Conservation (phyloP, 2,888 invertebrate species). For the Sympetrum striolatum region DNA sequence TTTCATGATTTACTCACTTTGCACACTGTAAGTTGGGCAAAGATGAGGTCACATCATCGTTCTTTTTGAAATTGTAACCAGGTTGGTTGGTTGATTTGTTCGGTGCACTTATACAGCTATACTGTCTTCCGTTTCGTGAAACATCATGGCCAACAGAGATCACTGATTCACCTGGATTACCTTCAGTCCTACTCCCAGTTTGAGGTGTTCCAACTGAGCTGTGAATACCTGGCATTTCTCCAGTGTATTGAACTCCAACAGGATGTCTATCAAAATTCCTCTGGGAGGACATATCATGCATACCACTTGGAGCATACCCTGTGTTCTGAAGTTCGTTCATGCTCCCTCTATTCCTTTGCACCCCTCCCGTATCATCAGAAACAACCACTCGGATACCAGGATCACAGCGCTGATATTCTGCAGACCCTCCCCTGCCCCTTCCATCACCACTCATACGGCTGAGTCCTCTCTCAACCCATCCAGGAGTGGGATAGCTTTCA, state of each 20-base stretch:
- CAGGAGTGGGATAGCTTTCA: slow-evolving; percentile 60
- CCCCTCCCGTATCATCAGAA: neutral
- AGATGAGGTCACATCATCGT: slow-evolving; percentile 6
- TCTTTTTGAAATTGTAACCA: slow-evolving; percentile 4
- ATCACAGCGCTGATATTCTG: neutral
- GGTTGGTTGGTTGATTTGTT: neutral
- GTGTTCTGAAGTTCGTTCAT: neutral
- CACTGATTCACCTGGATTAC: neutral
- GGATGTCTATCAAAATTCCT: neutral
- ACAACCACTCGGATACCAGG: neutral
- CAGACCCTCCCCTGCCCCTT: slow-evolving; percentile 3
- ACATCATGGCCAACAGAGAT: neutral
- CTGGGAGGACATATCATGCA: neutral
- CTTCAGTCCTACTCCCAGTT: neutral
- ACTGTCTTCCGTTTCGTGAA: neutral
- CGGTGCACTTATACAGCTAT: slow-evolving; percentile 25
- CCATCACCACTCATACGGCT: slow-evolving; percentile 54
- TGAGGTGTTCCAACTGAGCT: slow-evolving; percentile 8
- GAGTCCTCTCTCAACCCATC: slow-evolving; percentile 67
- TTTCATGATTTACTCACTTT: neutral
- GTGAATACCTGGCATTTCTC: slow-evolving; percentile 5
- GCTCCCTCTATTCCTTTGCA: neutral
- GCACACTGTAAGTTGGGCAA: neutral
- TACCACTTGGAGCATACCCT: neutral
- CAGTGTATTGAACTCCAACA: neutral